Evolutionary conservation across 2,888 invertebrate genomes (phyloP), one percentile per base, ranked within the genome.

Genomic region (Ashinkailepas kermadecensis): DNA sequence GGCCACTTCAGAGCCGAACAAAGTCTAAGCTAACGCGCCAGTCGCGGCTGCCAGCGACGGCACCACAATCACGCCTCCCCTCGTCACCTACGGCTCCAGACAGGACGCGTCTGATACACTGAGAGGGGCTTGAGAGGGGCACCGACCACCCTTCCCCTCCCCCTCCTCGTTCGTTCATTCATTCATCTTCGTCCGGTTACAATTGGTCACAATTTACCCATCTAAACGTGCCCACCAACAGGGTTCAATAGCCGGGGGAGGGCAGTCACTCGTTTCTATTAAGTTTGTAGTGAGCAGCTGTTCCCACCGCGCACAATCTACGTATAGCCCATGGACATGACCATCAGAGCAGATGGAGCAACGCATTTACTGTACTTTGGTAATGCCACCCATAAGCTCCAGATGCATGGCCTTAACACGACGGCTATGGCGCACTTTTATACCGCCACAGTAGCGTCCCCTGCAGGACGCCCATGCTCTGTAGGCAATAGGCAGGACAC

Each of bases 141-240:
- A 21, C 7, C 67, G 12, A 21, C 67, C 67, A 70, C 39, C 70
- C 13, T 39, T 70, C 70, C 70, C 70, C 70, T 70, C 1, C 21
- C 21, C 74, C 8, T 0, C 21, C 21, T n/a, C n/a, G n/a, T n/a
- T n/a, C 59, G 15, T 59, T 59, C 59, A 1, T 39, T 21, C 74
- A 74, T 74, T 54, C 54, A 56, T 74, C 74, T 74, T 74, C 74
- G 56, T 74, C 74, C 74, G 74, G 74, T 74, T 74, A 74, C 74
- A 56, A 74, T 74, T 21, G 23, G 74, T 74, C 74, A 54, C 56
- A 74, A 74, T 56, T 74, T 74, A 56, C 39, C 74, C 74, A 56
- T 21, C 74, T 56, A 18, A 3, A 21, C 74, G 74, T 11, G 15
- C 21, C 9, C 25, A 56, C 21, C 56, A 56, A 54, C 10, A 9